Evolutionary conservation across 35 echinoderm and acorn worm species (phyloP).

Genomic region (Nesometra sesokonis): DNA sequence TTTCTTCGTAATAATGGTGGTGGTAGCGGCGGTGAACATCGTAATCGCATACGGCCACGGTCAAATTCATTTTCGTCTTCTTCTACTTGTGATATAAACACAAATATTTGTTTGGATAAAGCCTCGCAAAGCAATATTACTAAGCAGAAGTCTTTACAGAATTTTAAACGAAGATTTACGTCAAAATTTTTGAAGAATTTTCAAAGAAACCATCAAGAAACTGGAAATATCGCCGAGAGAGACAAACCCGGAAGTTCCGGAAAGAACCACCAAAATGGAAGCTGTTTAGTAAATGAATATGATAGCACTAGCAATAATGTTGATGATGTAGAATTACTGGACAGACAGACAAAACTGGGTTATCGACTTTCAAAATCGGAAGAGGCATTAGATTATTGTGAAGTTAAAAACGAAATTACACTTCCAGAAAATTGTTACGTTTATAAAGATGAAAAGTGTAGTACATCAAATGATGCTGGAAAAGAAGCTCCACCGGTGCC

Average conservation of each 20-base stretch:
- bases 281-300: background rate
- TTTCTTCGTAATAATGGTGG: background rate
- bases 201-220: background rate
- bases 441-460: background rate
- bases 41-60: background rate
- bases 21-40: background rate
- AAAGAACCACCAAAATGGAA: background rate
- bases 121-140: background rate
- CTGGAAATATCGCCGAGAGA: background rate
- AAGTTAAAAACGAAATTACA: background rate
- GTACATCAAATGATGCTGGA: conserved; percentile 46
- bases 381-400: background rate
- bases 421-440: background rate
- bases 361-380: background rate
- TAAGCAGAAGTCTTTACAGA: background rate
- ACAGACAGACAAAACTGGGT: background rate
- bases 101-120: background rate
- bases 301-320: background rate
- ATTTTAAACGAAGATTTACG: background rate
- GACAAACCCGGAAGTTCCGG: background rate
- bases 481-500: conserved; percentile 39
- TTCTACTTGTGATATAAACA: background rate
- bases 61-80: background rate
- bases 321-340: background rate
- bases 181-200: background rate